phyloP scores from a whole-genome alignment of 2,888 invertebrate genomes.

The Lamellibrachia columna region DNA sequence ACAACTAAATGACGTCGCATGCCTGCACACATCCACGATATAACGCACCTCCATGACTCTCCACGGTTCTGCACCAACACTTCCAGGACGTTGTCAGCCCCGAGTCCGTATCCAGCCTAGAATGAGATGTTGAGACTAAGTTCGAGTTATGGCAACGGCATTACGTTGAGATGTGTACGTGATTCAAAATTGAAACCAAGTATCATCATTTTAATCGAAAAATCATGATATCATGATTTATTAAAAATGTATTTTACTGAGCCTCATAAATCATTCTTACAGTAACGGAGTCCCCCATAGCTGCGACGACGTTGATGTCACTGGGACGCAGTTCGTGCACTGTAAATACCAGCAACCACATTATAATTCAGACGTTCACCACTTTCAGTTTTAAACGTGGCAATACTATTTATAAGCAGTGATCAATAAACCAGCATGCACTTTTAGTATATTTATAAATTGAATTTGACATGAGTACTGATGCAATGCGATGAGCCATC shows the following conservation, averaged over 20 bases:
- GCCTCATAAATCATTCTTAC: slow-evolving; percentile 23
- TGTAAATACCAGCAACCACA: slow-evolving; percentile 9
- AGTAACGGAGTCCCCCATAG: slow-evolving; percentile 37
- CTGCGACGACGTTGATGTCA: slow-evolving; percentile 36
- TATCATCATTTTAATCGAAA: too few species aligned
- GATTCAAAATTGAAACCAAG: too few species aligned
- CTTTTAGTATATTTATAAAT: background rate
- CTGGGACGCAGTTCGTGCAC: slow-evolving; percentile 33
- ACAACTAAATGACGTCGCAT: background rate
- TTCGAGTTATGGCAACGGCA: background rate
- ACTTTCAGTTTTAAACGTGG: background rate
- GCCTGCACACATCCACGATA: background rate
- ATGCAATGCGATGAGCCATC: background rate
- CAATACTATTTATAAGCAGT: background rate
- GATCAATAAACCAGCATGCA: background rate
- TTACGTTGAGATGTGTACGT: too few species aligned
- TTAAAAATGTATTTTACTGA: background rate
- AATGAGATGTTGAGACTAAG: background rate
- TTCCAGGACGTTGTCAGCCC: slow-evolving; percentile 20
- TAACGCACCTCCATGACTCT: slow-evolving; percentile 24
- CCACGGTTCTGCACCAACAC: slow-evolving; percentile 30
- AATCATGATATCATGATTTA: background rate
- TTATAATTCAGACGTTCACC: background rate
- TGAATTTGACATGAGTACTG: background rate
- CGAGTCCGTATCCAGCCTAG: slow-evolving; percentile 31